Percentiles rank a stretch among this genome's conserved stretches.
Evolutionary conservation across 2,888 invertebrate species (phyloP).

Genomic region (Drosophila paranaensis): DNA sequence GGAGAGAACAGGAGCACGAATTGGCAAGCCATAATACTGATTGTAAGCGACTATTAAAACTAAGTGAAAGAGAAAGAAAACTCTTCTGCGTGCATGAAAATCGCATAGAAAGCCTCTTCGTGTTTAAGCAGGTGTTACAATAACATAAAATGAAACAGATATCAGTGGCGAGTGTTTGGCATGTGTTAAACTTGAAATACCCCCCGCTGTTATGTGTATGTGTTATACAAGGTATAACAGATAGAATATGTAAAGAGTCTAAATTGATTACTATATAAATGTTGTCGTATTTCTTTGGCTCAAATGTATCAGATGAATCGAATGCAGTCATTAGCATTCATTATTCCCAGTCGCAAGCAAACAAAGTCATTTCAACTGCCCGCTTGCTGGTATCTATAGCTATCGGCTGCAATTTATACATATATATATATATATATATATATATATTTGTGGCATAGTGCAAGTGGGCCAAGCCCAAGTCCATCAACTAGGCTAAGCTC

Average conservation of each 20-base stretch:
- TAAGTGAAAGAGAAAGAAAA: background rate
- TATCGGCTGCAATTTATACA: constrained; percentile 14
- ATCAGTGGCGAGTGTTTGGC: background rate
- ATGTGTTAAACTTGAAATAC: background rate
- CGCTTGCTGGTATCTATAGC: constrained; percentile 20
- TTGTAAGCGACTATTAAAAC: background rate
- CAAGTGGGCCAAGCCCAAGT: constrained; percentile 50
- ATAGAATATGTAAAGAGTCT: background rate
- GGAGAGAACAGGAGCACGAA: background rate
- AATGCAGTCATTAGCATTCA: constrained; percentile 37
- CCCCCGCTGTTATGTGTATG: background rate
- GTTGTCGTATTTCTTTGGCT: background rate
- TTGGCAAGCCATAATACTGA: too few relatives aligned
- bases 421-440: background rate
- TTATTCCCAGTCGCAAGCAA: constrained; percentile 21
- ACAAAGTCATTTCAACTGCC: constrained; percentile 28
- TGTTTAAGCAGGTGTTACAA: background rate
- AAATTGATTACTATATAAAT: constrained; percentile 8
- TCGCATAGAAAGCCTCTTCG: background rate
- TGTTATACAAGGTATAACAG: background rate
- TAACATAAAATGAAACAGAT: background rate
- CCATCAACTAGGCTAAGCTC: constrained; percentile 38
- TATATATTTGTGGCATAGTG: background rate
- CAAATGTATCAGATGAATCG: constrained; percentile 12
- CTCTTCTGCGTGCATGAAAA: background rate